phyloP scores from a whole-genome alignment of 1,140 invertebrate species.

The Delia radicum region DNA sequence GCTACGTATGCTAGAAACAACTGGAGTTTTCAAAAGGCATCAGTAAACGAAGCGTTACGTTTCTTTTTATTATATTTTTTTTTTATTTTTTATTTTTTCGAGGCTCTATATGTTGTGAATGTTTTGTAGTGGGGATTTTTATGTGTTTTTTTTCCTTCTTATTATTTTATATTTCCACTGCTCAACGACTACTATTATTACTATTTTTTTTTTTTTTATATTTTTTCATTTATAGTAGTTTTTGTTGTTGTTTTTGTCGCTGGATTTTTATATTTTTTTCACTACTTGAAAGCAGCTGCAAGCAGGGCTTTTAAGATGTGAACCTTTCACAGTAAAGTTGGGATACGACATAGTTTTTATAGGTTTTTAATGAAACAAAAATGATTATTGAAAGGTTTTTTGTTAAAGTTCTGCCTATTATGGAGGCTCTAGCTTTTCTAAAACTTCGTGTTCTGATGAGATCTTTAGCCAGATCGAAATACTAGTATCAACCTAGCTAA shows the following conservation, averaged over 20 bases:
- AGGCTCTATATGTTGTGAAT: constrained; percentile 1
- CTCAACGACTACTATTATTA: constrained; percentile 8
- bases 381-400: background rate
- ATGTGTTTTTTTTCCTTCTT: constrained; percentile 13
- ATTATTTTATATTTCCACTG: constrained; percentile 16
- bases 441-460: too few relatives aligned
- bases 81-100: constrained; percentile 15
- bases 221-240: constrained; percentile 13
- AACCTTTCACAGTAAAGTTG: background rate
- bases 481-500: too few relatives aligned
- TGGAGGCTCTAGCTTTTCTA: too few relatives aligned
- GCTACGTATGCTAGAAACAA: constrained; percentile 12
- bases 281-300: constrained; percentile 8
- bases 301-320: constrained; percentile 17
- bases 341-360: too few relatives aligned
- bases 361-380: background rate
- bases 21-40: constrained; percentile 11
- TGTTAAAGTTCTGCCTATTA: too few relatives aligned
- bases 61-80: constrained; percentile 23
- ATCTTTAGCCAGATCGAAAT: too few relatives aligned
- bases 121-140: constrained; percentile 23
- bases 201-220: background rate
- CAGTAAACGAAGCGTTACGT: constrained; percentile 12
- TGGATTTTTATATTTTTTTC: constrained; percentile 33
- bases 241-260: constrained; percentile 3